Evolutionary conservation across 1,140 invertebrate genomes (phyloP).

Genomic region (Drosophila mauritiana): DNA sequence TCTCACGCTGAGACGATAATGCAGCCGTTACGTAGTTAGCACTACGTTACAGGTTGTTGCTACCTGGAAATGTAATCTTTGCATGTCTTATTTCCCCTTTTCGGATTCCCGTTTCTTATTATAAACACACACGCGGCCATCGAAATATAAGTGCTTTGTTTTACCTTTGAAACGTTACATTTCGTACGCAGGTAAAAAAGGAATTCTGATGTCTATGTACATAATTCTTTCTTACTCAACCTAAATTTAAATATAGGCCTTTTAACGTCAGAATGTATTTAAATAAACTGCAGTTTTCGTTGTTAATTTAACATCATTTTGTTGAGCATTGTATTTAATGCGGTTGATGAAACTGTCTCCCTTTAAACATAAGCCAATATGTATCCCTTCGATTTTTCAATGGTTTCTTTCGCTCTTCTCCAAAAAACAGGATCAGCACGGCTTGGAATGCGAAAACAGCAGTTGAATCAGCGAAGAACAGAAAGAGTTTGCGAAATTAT

Average conservation of each 20-base stretch:
- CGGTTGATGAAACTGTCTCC: not conserved
- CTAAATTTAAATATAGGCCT: not conserved
- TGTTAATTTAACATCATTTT: no score
- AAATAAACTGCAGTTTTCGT: not conserved
- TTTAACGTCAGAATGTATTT: not conserved
- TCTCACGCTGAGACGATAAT: slow-evolving; percentile 23
- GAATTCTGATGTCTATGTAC: no score
- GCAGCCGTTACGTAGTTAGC: slow-evolving; percentile 40
- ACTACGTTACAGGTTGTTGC: slow-evolving; percentile 44
- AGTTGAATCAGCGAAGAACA: slow-evolving; percentile 49
- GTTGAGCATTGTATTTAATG: no score
- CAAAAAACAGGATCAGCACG: slow-evolving; percentile 62
- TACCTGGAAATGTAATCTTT: slow-evolving; percentile 34
- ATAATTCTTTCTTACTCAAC: not conserved
- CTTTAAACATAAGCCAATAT: not conserved
- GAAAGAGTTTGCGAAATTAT: slow-evolving; percentile 69
- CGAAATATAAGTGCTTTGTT: slow-evolving; percentile 6
- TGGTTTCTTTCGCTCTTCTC: slow-evolving; percentile 17
- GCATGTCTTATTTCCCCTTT: slow-evolving; percentile 19
- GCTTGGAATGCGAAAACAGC: slow-evolving; percentile 53
- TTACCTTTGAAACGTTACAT: not conserved
- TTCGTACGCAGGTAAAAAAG: not conserved
- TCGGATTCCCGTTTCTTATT: slow-evolving; percentile 31
- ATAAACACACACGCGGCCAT: slow-evolving; percentile 25
- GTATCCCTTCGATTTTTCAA: slow-evolving; percentile 16